Evolutionary conservation across 2,888 invertebrate genomes (phyloP).

Genomic region (Eugnorisma glareosa): DNA sequence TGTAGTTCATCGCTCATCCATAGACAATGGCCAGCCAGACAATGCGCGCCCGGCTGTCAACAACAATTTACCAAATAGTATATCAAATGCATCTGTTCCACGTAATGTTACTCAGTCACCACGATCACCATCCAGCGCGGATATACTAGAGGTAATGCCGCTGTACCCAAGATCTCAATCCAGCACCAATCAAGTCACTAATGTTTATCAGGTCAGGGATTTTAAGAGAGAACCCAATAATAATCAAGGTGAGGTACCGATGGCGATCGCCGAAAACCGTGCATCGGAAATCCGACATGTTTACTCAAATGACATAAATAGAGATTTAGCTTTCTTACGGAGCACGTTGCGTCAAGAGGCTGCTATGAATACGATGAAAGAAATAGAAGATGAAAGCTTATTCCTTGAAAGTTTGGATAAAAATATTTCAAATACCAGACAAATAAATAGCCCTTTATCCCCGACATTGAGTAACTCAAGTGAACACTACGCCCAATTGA

Average conservation of each 20-base stretch:
- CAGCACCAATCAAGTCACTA: slow-evolving; percentile 85
- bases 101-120: slow-evolving; percentile 81
- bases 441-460: slow-evolving; percentile 77
- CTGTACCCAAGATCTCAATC: slow-evolving; percentile 85
- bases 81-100: slow-evolving; percentile 69
- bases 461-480: slow-evolving; percentile 86
- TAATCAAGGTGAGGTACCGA: slow-evolving; percentile 79
- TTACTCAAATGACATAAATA: slow-evolving; percentile 86
- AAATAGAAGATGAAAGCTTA: slow-evolving; percentile 85
- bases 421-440: slow-evolving; percentile 70
- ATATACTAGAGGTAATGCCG: slow-evolving; percentile 90
- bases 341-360: slow-evolving; percentile 82
- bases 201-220: slow-evolving; percentile 90
- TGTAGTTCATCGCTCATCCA: slow-evolving; percentile 85
- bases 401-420: slow-evolving; percentile 82
- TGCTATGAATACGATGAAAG: slow-evolving; percentile 81
- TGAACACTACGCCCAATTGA: slow-evolving; percentile 88
- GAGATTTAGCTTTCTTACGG: slow-evolving; percentile 85
- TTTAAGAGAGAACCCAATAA: slow-evolving; percentile 90
- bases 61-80: slow-evolving; percentile 75
- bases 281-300: slow-evolving; percentile 78
- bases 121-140: slow-evolving; percentile 89
- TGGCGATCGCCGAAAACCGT: slow-evolving; percentile 63
- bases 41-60: slow-evolving; percentile 70
- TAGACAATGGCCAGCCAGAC: slow-evolving; percentile 85